Evolutionary conservation across 2,888 invertebrate genomes (phyloP), one percentile per base, ranked within the genome.

Genomic region (Psylliodes chrysocephalus): DNA sequence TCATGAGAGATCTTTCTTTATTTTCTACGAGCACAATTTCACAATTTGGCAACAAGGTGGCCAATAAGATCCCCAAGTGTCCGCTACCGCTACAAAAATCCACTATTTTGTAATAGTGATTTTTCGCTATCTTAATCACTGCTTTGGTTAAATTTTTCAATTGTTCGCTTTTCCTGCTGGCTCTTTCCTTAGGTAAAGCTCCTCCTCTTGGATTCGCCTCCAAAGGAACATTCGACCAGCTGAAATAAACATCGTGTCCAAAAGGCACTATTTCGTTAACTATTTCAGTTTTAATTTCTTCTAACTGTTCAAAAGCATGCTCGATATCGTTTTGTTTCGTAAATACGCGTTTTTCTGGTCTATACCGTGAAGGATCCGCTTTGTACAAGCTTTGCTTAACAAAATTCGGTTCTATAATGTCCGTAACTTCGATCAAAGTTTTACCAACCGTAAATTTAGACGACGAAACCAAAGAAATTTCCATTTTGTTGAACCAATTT

Each of bases 1-100:
- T 85, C 1, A 85, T 81, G 57, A 96, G 79, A 0, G 96, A 96
- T 71, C 91, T 90, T 77, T 95, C 92, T 81, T 97, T 97, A 78
- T 97, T 97, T 81, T 98, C 97, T 55, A 97, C 84, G 62, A 98
- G 84, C 73, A 95, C 87, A 0, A 97, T 83, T 64, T 87, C 86
- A 78, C 94, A 94, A 15, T 88, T 82, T 0, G 95, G 95, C 51
- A 96, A 81, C 35, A 93, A 83, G 73, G 90, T 85, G 0, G 96
- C 96, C 18, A 96, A 78, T 3, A 96, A 81, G 66, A 97, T 91
- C 0, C 96, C 97, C 63, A 97, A 84, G 82, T 97, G 96, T 0
- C 97, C 97, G 74, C 95, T 92, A 1, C 97, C 97, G 75, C 95
- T 92, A 80, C 97, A 97, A 82, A 97, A 97, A 80, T 98, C 97